Percentiles rank a stretch among this genome's conserved stretches.
phyloP scores from a whole-genome alignment of 2,797 vertebrate species.

The Halcyon smyrnensis region DNA sequence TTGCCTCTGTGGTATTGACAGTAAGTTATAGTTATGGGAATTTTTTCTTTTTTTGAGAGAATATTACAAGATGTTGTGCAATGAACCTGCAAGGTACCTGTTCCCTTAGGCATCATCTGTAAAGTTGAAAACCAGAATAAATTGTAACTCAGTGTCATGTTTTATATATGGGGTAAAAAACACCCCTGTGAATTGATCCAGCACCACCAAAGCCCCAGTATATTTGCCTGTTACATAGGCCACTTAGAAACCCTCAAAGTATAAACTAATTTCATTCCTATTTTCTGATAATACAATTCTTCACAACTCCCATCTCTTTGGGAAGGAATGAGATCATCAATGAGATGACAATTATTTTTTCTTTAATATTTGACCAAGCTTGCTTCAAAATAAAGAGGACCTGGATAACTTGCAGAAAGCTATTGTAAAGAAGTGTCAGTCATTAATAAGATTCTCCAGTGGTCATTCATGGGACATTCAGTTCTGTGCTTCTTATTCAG shows the following conservation, averaged over 20 bases:
- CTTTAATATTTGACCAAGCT: background rate
- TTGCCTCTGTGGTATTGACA: slow-evolving; percentile 79
- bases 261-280: background rate
- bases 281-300: background rate
- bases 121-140: background rate
- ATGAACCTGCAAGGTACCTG: background rate
- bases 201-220: too few species aligned
- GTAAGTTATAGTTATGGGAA: slow-evolving; percentile 72
- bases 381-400: background rate
- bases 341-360: background rate
- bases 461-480: background rate
- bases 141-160: background rate
- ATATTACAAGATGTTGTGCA: background rate
- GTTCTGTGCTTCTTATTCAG: background rate
- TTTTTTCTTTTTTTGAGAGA: background rate
- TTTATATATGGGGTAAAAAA: background rate
- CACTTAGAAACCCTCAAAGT: background rate
- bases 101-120: background rate
- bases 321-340: background rate
- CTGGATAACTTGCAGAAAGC: background rate
- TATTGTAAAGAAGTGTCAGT: background rate
- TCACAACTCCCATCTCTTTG: background rate
- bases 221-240: background rate
- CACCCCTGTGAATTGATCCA: background rate
- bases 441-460: background rate